Base-by-base conservation (phyloP, 64 coral and sea anemone species). In the Montipora sp. region DNA sequence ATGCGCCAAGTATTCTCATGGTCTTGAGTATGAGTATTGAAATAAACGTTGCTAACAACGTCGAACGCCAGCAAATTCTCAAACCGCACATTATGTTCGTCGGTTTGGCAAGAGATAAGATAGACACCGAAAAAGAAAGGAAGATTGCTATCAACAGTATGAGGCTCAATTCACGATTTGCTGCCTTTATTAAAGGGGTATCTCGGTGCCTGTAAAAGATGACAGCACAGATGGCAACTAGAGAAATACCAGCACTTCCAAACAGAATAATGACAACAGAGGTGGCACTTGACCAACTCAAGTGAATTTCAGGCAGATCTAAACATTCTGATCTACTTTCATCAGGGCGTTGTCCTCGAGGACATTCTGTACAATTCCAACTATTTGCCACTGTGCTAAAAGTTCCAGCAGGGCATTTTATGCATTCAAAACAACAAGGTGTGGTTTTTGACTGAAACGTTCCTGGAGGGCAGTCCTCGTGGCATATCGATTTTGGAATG, bases 351-450 rank as follows among this genome's bases (percentile, higher is more conserved):
- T 89, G 87, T 78, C 75, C 87, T 65, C 19, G 14, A 27, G 72
- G 71, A 48, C 87, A 89, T 13, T 77, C 75, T 8, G 22, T 89
- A 22, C 87, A 89, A n/a, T 65, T 77, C 3, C 21, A 9, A 75
- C 51, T 57, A 48, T 78, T 89, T 44, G 27, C 13, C 7, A 3
- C 14, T 5, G 19, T 77, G 44, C 87, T 89, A 3, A 89, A 8
- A n/a, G 73, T 77, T 20, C 87, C 87, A 60, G 24, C 23, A 0
- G 87, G 87, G 1, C 87, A 89, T 77, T 77, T 75, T 6, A 89
- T 44, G 48, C 87, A 89, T 15, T 89, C 72, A 70, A 70, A 89
- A 43, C 87, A 89, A 18, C 87, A 89, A n/a, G 72, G 87, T 48
- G 71, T 89, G 5, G 75, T 89, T 9, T 47, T 27, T 18, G 87